Evolutionary conservation across 2,888 invertebrate genomes (phyloP), one percentile per base, ranked within the genome.

Genomic region (Amiota minor): DNA sequence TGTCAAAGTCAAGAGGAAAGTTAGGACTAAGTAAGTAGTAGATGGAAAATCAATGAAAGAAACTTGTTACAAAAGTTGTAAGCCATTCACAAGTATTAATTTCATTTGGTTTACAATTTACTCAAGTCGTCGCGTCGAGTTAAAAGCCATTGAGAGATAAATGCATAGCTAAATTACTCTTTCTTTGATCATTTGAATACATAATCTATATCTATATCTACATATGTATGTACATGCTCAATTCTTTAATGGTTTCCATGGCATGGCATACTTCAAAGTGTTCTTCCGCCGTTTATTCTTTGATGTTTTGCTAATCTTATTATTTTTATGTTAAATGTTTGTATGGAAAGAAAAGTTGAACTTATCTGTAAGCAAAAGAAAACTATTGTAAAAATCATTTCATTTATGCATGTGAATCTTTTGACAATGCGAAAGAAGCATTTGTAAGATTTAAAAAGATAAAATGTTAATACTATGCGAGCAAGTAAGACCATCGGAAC

Each of bases 31-130:
- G 3, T 3, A 23, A 23, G 23, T 35, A 35, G 35, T 35, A 35
- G 6, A 35, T 2, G 6, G 35, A 35, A 35, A 35, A 35, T 35
- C 35, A 35, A 35, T 35, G 35, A 35, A 35, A 35, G 2, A 35
- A 35, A 35, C 35, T 35, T 35, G 6, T 45, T 16, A n/a, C 18
- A 47, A 65, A 65, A 65, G 47, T 65, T 49, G 14, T 16, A 65
- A 47, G 11, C n/a, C 46, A 56, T 70, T 70, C 70, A 70, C 49
- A 47, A 61, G 70, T 70, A 70, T 70, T 70, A 70, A 70, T 70
- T 70, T 70, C 61, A 70, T 70, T 61, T 70, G 14, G 70, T 61
- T 59, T 50, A 70, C 61, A 45, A 70, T 70, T 61, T 49, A 61
- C 61, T 45, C 61, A 68, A 50, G 53, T 50, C n/a, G 53, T 3